Evolutionary conservation across 2,113 vertebrate species (phyloP), one percentile per base, ranked within the genome.

Genomic region (Lutjanus erythropterus): DNA sequence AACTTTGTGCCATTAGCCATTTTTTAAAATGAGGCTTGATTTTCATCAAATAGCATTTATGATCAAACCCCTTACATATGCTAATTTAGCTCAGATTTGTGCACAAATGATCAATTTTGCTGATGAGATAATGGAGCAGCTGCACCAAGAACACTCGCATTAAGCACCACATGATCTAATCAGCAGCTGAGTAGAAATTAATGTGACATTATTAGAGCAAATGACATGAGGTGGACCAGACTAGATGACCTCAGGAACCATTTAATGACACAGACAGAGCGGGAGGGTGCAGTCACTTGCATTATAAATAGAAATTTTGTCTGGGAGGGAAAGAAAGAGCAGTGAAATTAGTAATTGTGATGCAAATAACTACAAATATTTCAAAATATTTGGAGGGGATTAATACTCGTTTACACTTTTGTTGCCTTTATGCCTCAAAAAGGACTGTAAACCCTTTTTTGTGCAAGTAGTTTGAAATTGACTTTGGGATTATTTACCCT

Each of bases 161-260:
- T 19, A 50, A 46, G 16, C 59, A 29, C 11, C 27, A 25, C 5
- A 4, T 27, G 59, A 47, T 78, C 71, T 70, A 68, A 71, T 86
- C 69, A 59, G 14, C 58, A 39, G 59, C 53, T 18, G n/a, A 70
- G 67, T 31, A 33, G 25, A 64, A 82, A 71, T 84, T 7, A 39
- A 75, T 82, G 74, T 52, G 74, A 81, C 83, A 68, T 82, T 82
- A 59, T 60, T 69, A 42, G 52, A 80, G 62, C 49, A 74, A 70
- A 66, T 81, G 33, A 15, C 49, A 58, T n/a, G 14, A 80, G 58
- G 37, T 62, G 58, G 0, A 58, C 66, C 27, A 62, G 56, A 60
- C 59, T 33, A 46, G 46, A 72, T 56, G 65, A 84, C 61, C 69
- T 7, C 33, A 23, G 31, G 56, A 61, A 16, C 19, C 9, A 29